These are phyloP conservation scores for Metellina segmentata DNA, from an alignment of 2,888 invertebrate species.

Conservation along the genomic window DNA sequence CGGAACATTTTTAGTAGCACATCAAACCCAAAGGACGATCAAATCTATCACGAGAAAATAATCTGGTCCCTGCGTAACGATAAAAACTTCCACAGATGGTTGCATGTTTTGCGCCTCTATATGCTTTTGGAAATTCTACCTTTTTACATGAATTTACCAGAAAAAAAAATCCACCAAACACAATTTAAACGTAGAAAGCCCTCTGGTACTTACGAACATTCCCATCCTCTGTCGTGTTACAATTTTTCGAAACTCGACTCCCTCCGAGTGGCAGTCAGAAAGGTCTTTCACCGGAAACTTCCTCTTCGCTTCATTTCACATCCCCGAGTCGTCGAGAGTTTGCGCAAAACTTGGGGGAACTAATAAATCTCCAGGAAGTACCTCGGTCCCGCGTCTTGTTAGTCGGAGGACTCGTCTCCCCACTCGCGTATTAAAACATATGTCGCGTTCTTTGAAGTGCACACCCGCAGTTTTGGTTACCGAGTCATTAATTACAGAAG, in stretches of 20 bases:
- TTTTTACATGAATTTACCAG: too few relatives aligned
- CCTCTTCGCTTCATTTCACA: slow-evolving; percentile 23
- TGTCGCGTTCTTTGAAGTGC: slow-evolving; percentile 61
- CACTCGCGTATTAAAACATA: slow-evolving; percentile 51
- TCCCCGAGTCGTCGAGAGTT: not conserved
- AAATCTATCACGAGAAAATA: too few relatives aligned
- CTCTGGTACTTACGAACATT: too few relatives aligned
- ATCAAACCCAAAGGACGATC: too few relatives aligned
- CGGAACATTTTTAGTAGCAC: too few relatives aligned
- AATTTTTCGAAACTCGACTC: not conserved
- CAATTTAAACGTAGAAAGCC: too few relatives aligned
- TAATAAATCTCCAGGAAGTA: slow-evolving; percentile 60
- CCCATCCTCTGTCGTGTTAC: not conserved
- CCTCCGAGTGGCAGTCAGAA: not conserved
- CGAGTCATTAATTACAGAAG: slow-evolving; percentile 61
- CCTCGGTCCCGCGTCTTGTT: slow-evolving; percentile 59
- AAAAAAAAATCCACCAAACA: too few relatives aligned
- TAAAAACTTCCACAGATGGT: too few relatives aligned
- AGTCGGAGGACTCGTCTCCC: slow-evolving; percentile 35
- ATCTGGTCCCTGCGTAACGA: too few relatives aligned
- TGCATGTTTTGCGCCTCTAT: too few relatives aligned
- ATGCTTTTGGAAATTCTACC: too few relatives aligned
- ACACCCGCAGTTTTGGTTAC: slow-evolving; percentile 33
- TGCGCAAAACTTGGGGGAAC: slow-evolving; percentile 34
- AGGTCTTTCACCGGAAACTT: slow-evolving; percentile 3